These are phyloP conservation scores for Pollimyrus isidori DNA, from an alignment of 2,113 vertebrate genomes.

Conservation along the genomic window DNA sequence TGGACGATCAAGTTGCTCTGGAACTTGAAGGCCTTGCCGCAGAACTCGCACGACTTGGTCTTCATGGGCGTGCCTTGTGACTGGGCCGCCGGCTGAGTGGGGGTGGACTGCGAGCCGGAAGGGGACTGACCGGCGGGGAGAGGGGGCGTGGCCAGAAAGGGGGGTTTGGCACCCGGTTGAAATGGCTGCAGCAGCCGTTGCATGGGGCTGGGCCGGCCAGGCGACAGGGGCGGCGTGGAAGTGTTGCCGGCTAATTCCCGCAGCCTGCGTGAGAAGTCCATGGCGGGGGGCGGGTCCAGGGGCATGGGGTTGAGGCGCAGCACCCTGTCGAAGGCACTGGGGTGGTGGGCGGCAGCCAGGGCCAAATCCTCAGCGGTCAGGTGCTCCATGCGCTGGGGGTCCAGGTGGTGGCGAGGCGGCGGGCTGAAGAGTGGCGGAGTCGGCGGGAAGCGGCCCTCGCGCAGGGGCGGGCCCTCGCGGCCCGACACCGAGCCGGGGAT, in stretches of 20 bases:
- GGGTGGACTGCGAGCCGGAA: conserved; percentile 82
- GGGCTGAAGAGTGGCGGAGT: conserved; percentile 98
- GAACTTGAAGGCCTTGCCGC: conserved; percentile 98
- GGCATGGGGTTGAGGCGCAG: conserved; percentile 98
- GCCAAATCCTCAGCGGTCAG: conserved; percentile 98
- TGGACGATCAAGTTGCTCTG: conserved; percentile 99
- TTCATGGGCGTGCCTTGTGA: conserved; percentile 72
- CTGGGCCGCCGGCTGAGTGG: conserved; percentile 49
- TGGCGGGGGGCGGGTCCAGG: conserved; percentile 92
- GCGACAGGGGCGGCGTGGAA: conserved; percentile 90
- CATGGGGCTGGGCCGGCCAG: conserved; percentile 95
- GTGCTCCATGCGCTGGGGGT: conserved; percentile 92
- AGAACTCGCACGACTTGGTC: conserved; percentile 98
- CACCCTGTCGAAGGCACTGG: conserved; percentile 99
- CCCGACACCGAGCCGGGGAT: conserved; percentile 93
- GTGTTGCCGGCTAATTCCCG: conserved; percentile 98
- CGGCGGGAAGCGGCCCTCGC: conserved; percentile 87
- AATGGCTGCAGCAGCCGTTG: conserved; percentile 99
- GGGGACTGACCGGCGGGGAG: conserved; percentile 89
- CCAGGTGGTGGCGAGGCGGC: conserved; percentile 95
- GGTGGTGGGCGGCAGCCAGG: conserved; percentile 91
- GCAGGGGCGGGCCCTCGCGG: conserved; percentile 77
- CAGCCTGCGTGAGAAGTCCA: conserved; percentile 99
- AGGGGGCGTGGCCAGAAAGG: conserved; percentile 91
- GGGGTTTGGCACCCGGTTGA: conserved; percentile 90